Percentiles rank a stretch among this genome's conserved stretches.
phyloP scores from a whole-genome alignment of 2,113 vertebrate species.

The Accipiter cooperii region DNA sequence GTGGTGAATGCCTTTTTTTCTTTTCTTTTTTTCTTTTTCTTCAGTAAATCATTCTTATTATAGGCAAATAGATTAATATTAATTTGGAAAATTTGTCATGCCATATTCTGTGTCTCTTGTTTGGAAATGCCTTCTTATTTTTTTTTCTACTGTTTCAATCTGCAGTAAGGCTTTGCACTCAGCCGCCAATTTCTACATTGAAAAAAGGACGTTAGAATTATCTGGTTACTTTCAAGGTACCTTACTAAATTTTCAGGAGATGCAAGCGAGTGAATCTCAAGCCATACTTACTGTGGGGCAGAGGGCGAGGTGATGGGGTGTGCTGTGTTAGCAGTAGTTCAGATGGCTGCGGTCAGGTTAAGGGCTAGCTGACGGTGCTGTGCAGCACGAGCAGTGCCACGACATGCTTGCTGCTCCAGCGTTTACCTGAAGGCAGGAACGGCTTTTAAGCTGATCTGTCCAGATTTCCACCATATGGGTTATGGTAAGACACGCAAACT shows the following conservation, averaged over 20 bases:
- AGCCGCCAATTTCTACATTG: background rate
- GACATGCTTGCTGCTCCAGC: fast-evolving
- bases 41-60: background rate
- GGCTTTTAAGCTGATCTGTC: no score
- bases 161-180: background rate
- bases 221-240: background rate
- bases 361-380: background rate
- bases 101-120: background rate
- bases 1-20: background rate
- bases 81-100: background rate
- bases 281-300: fast-evolving
- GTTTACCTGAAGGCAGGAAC: background rate
- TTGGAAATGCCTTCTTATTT: background rate
- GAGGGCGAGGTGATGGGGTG: background rate
- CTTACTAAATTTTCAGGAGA: background rate
- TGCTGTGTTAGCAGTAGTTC: fast-evolving
- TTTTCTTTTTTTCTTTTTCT: background rate
- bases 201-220: background rate
- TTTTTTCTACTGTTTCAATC: background rate
- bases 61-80: background rate
- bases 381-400: background rate
- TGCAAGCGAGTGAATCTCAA: background rate
- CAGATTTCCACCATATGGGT: fast-evolving
- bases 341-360: fast-evolving
- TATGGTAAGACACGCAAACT: background rate